Evolutionary conservation across 1,140 invertebrate species (phyloP).

Genomic region (Atta colombica): DNA sequence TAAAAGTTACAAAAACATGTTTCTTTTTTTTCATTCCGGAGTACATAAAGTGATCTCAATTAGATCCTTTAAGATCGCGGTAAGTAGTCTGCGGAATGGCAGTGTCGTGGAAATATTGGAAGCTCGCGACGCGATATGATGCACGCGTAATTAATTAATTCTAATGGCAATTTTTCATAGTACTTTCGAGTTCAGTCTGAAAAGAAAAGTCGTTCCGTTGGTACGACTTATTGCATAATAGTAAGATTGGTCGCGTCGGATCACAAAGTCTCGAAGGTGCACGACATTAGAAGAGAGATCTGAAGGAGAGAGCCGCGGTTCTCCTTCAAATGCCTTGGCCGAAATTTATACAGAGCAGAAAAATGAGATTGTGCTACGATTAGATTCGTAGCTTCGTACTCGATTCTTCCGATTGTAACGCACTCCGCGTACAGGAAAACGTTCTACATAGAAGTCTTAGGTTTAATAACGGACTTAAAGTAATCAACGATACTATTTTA

Average conservation of each 20-base stretch:
- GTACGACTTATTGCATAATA: constrained; percentile 37
- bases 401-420: constrained; percentile 19
- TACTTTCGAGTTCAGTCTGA: constrained; percentile 75
- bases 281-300: constrained; percentile 74
- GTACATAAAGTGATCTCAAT: neutral
- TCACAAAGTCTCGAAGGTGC: constrained; percentile 53
- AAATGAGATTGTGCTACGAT: constrained; percentile 34
- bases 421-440: constrained; percentile 55
- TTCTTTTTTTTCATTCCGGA: neutral
- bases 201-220: constrained; percentile 25
- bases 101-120: constrained; percentile 67
- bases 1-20: constrained; percentile 47
- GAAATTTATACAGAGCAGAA: constrained; percentile 63
- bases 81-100: constrained; percentile 63
- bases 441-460: constrained; percentile 76
- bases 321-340: constrained; percentile 50
- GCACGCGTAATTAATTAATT: constrained; percentile 28
- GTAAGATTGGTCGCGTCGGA: constrained; percentile 9
- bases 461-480: constrained; percentile 81
- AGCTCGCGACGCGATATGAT: constrained; percentile 45
- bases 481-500: constrained; percentile 78
- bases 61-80: neutral
- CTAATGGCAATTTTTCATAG: constrained; percentile 50
- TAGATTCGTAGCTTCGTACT: constrained; percentile 4
- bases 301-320: neutral